phyloP scores from a whole-genome alignment of 1,140 invertebrate species.

The Drosophila pandora region DNA sequence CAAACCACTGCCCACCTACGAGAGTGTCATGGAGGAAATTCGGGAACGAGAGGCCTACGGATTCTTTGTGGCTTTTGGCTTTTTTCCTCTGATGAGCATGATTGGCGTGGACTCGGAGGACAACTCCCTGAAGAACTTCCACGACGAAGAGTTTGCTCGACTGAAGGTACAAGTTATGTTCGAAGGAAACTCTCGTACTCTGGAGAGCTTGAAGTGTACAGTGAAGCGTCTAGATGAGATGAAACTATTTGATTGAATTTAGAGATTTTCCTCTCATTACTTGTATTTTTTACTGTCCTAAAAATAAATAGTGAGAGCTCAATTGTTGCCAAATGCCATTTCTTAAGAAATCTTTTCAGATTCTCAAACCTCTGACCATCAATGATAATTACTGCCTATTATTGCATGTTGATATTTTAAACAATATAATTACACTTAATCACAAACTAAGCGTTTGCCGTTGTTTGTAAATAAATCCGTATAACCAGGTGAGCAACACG shows the following conservation, averaged over 20 bases:
- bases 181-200: constrained; percentile 64
- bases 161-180: constrained; percentile 79
- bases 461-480: neutral
- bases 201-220: constrained; percentile 67
- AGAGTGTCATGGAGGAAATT: constrained; percentile 68
- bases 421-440: neutral
- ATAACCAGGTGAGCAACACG: too few relatives aligned
- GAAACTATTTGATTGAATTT: constrained; percentile 63
- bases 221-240: constrained; percentile 74
- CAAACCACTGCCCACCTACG: constrained; percentile 78
- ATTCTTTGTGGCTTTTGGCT: constrained; percentile 76
- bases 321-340: neutral
- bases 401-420: constrained; percentile 1
- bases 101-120: constrained; percentile 73
- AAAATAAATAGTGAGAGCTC: neutral
- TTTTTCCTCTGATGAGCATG: constrained; percentile 81
- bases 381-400: neutral
- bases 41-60: constrained; percentile 73
- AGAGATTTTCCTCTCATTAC: neutral
- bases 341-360: neutral
- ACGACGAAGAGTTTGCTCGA: constrained; percentile 69
- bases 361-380: neutral
- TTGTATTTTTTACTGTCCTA: neutral
- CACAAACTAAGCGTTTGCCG: neutral
- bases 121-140: constrained; percentile 74